These are phyloP conservation scores for Zaprionus kolodkinae DNA, from an alignment of 1,140 invertebrate genomes.

Conservation along the genomic window DNA sequence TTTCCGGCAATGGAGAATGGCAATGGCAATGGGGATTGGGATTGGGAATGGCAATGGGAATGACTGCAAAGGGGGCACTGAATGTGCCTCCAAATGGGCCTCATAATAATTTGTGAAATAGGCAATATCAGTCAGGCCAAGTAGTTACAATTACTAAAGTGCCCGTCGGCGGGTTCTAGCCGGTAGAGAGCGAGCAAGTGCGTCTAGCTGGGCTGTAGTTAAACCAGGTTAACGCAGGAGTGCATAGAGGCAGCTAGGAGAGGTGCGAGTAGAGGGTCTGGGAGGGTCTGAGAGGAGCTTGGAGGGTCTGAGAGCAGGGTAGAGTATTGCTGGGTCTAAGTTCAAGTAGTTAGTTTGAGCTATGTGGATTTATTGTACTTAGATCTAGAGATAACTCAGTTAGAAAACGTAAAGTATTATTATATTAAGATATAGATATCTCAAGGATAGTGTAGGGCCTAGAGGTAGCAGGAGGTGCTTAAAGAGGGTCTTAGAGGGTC, in stretches of 20 bases:
- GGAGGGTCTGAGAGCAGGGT: too few species aligned
- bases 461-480: too few species aligned
- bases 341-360: neutral
- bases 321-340: neutral
- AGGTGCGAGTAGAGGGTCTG: neutral
- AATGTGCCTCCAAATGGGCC: constrained; percentile 78
- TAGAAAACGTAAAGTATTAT: too few species aligned
- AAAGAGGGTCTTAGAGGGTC: too few species aligned
- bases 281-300: neutral
- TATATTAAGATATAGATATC: too few species aligned
- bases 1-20: neutral
- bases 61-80: constrained; percentile 29
- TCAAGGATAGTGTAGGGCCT: too few species aligned
- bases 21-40: too few species aligned
- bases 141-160: constrained; percentile 83
- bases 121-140: constrained; percentile 79
- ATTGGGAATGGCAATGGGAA: neutral
- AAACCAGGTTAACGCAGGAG: neutral
- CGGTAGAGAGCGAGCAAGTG: constrained; percentile 32
- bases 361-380: neutral
- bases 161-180: constrained; percentile 55
- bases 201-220: neutral
- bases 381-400: neutral
- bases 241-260: neutral
- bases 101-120: constrained; percentile 82